Evolutionary conservation across 2,113 vertebrate species (phyloP).

Genomic region (Trachemys scripta): DNA sequence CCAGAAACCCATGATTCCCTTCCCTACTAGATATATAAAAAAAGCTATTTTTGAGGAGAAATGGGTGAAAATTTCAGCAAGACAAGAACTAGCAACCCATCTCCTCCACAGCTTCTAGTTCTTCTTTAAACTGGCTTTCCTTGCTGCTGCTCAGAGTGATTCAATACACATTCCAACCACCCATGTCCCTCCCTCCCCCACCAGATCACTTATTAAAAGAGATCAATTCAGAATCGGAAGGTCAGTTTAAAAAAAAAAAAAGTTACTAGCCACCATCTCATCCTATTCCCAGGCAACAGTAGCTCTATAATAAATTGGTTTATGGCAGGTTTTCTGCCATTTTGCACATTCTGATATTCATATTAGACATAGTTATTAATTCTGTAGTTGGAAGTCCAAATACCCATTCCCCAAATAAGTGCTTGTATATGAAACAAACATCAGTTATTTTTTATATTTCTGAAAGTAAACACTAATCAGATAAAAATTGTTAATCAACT

Average conservation of each 20-base stretch:
- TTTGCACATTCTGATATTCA: conserved; percentile 15
- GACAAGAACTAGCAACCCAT: not conserved
- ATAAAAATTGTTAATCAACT: not conserved
- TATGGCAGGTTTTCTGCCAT: not conserved
- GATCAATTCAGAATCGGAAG: not conserved
- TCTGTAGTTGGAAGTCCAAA: not conserved
- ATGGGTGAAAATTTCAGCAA: not conserved
- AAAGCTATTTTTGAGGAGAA: not conserved
- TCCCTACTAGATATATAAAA: not conserved
- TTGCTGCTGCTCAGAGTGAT: not conserved
- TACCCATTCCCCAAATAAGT: not conserved
- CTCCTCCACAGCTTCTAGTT: not conserved
- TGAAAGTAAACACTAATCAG: not conserved
- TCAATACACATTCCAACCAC: not conserved
- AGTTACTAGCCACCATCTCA: not conserved
- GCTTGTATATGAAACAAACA: not conserved
- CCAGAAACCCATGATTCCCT: not conserved
- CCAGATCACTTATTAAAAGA: not conserved
- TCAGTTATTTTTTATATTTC: not conserved
- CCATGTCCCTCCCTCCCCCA: not conserved
- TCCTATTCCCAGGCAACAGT: not conserved
- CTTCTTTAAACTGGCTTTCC: not conserved
- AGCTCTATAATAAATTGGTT: conserved; percentile 3
- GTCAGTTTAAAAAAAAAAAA: not conserved
- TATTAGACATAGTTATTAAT: not conserved